phyloP scores from a whole-genome alignment of 2,797 vertebrate species.

The Coilia nasus region DNA sequence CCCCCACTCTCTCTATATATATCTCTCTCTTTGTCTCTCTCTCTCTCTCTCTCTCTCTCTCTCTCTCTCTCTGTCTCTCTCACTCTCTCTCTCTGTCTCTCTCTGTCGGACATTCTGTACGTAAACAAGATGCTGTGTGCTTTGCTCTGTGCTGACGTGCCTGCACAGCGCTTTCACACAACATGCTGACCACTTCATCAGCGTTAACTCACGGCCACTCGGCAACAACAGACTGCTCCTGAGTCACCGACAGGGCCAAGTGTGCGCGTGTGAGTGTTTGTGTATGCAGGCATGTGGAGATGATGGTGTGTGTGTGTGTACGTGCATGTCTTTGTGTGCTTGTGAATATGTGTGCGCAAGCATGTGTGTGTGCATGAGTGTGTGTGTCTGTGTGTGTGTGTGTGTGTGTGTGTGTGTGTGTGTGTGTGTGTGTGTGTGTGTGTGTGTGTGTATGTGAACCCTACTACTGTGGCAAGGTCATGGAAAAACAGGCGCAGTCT shows the following conservation, averaged over 20 bases:
- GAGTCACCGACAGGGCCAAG: constrained; percentile 38
- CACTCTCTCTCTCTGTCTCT: no score
- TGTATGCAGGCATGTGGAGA: no score
- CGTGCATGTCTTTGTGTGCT: neutral
- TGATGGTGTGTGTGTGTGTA: neutral
- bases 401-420: no score
- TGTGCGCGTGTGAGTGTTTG: neutral
- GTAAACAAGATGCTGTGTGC: neutral
- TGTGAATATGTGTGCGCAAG: no score
- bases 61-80: neutral
- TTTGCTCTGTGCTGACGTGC: neutral
- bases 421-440: no score
- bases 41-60: neutral
- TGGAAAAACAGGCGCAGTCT: neutral
- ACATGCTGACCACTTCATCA: constrained; percentile 27
- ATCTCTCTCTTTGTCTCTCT: no score
- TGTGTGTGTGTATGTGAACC: no score
- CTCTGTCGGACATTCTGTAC: neutral
- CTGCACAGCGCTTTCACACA: neutral
- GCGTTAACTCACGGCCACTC: constrained; percentile 35
- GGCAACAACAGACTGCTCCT: constrained; percentile 40
- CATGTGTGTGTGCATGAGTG: neutral
- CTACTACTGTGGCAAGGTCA: neutral
- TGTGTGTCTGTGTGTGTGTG: neutral
- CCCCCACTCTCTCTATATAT: neutral